Conservation (phyloP, 2,888 invertebrate genomes). For the Agrochola macilenta region DNA sequence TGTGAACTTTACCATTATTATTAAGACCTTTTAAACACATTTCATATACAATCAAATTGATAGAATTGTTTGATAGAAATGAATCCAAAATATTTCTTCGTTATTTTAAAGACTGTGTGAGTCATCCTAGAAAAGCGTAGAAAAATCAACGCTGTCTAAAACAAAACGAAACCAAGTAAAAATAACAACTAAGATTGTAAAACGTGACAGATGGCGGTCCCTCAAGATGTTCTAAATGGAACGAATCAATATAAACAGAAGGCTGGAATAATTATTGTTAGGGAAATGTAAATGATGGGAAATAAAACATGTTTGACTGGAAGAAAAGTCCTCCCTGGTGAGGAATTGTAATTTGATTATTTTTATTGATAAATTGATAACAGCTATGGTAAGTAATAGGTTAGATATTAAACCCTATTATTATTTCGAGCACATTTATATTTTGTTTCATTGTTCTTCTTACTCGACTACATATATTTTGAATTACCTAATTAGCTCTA, state of each 20-base stretch:
- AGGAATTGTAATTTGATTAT: neutral
- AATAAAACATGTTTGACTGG: neutral
- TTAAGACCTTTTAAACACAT: no score
- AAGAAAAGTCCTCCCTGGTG: neutral
- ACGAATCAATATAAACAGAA: constrained; percentile 35
- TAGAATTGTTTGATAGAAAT: no score
- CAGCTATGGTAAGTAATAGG: no score
- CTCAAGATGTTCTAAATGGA: constrained; percentile 21
- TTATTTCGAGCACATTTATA: no score
- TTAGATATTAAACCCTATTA: no score
- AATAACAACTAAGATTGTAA: constrained; percentile 38
- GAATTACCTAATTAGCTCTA: no score
- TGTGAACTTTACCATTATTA: no score
- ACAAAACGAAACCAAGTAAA: constrained; percentile 23
- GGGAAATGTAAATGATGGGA: constrained; percentile 25
- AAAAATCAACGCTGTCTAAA: constrained; percentile 10
- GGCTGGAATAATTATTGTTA: constrained; percentile 37
- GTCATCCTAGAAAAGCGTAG: neutral
- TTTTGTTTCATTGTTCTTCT: no score
- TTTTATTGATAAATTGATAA: no score
- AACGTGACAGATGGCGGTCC: constrained; percentile 48
- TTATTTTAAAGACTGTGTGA: constrained; percentile 11
- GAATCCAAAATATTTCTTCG: neutral
- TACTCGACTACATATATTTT: no score
- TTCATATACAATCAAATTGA: no score